Percentiles rank a stretch among this genome's conserved stretches.
Evolutionary conservation across 92 coral and sea anemone species (phyloP).

Genomic region (Isaurus tuberculatus): DNA sequence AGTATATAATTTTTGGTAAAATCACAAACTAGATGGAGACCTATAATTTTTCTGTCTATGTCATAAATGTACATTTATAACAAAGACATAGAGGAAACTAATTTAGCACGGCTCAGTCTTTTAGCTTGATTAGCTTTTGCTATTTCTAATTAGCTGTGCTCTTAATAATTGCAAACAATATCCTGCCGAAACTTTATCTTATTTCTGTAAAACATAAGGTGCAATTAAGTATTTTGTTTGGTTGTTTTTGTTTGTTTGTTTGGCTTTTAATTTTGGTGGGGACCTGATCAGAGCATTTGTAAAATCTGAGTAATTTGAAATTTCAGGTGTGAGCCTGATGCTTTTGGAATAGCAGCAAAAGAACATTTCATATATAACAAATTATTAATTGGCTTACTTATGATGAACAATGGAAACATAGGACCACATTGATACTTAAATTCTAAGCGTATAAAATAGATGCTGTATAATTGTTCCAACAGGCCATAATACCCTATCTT

Average conservation of each 20-base stretch:
- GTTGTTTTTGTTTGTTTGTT: too few species aligned
- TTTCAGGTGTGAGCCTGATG: slow-evolving; percentile 24
- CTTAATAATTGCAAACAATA: too few species aligned
- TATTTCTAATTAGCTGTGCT: too few species aligned
- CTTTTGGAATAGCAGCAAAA: slow-evolving; percentile 28
- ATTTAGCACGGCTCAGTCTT: too few species aligned
- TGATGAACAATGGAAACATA: slow-evolving; percentile 36
- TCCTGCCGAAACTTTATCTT: too few species aligned
- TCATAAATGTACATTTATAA: too few species aligned
- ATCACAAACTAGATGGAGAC: slow-evolving; percentile 25
- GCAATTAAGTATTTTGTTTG: too few species aligned
- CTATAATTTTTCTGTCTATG: slow-evolving; percentile 23
- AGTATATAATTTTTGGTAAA: slow-evolving; percentile 14
- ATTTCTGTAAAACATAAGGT: too few species aligned
- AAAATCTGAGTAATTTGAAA: slow-evolving; percentile 16
- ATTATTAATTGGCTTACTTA: slow-evolving; percentile 33
- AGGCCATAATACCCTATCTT: slow-evolving; percentile 25
- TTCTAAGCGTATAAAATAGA: slow-evolving; percentile 36
- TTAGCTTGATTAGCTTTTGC: too few species aligned
- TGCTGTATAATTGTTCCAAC: slow-evolving; percentile 30
- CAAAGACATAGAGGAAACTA: too few species aligned
- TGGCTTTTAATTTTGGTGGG: background rate
- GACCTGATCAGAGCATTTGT: slow-evolving; percentile 19
- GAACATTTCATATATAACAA: slow-evolving; percentile 34
- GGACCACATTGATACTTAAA: slow-evolving; percentile 37